Evolutionary conservation across 1,140 invertebrate genomes (phyloP).

Genomic region (Druon quercuslanigerum): DNA sequence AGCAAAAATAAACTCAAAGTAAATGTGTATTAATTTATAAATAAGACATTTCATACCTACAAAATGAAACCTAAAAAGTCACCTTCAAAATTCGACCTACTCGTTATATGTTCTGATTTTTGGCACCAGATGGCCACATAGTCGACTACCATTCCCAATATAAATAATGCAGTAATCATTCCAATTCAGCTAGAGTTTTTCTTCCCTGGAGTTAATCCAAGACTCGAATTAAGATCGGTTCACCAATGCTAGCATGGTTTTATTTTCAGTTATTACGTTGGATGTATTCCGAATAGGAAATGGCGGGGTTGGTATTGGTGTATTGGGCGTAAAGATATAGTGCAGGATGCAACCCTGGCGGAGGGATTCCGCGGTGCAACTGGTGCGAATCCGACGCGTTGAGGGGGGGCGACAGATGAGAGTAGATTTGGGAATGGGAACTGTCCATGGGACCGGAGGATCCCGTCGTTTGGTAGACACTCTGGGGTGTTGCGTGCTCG

Average conservation of each 20-base stretch:
- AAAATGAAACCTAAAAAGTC: too few species aligned
- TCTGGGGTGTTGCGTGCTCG: slow-evolving; percentile 66
- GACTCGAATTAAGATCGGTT: not conserved
- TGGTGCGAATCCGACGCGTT: slow-evolving; percentile 55
- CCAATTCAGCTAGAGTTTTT: too few species aligned
- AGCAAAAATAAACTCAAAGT: too few species aligned
- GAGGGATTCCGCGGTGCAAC: slow-evolving; percentile 60
- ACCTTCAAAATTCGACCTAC: too few species aligned
- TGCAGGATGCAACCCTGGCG: slow-evolving; percentile 71
- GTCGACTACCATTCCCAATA: too few species aligned
- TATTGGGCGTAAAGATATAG: slow-evolving; percentile 74
- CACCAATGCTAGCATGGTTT: slow-evolving; percentile 47
- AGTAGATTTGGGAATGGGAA: slow-evolving; percentile 65
- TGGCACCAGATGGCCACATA: too few species aligned
- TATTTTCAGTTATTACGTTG: slow-evolving; percentile 67
- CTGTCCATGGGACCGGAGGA: slow-evolving; percentile 61
- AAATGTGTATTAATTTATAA: too few species aligned
- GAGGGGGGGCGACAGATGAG: slow-evolving; percentile 61
- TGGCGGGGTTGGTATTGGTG: slow-evolving; percentile 63
- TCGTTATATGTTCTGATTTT: too few species aligned
- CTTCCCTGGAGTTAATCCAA: too few species aligned
- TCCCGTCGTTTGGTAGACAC: slow-evolving; percentile 70
- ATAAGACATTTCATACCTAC: too few species aligned
- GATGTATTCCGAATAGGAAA: slow-evolving; percentile 71
- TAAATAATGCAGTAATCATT: too few species aligned